Base-by-base conservation (phyloP, 2,888 invertebrate genomes). In the Napeogenes sylphis region DNA sequence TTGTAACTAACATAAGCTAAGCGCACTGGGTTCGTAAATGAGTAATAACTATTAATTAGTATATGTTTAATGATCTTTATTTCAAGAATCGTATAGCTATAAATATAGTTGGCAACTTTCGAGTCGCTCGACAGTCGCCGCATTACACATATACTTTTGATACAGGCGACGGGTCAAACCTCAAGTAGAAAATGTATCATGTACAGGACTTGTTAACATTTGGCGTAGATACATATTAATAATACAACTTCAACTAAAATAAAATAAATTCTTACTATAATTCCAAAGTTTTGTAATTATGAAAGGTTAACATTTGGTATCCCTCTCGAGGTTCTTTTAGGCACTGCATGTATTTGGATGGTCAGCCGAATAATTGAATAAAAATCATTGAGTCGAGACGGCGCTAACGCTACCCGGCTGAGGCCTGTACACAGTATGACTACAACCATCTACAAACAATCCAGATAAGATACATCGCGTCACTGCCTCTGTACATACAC, bases 151-250 rank as follows among this genome's bases (percentile, higher is more conserved):
- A 66, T 58, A 67, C 64, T 60, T 60, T 61, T 57, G 61, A 61
- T 56, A 56, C 55, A 51, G 51, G 30, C 58, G 60, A 64, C 63
- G 55, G 46, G 57, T 58, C 58, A 60, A 57, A 58, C 61, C 56
- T 47, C 51, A 10, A 38, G 30, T 8, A 47, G 58, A 58, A 58
- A 60, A 45, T 51, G 51, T 30, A 51, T 30, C 51, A 80, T 79
- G 80, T 84, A 84, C 81, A 84, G 75, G 72, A 75, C 32, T 78
- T 82, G 82, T 82, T 84, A 84, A 85, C 82, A 87, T 87, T 88
- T 87, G 85, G 84, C 86, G 84, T 83, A 82, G 79, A 81, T 77
- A 82, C 76, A 71, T 79, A 76, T 80, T 80, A 78, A 72, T 76
- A 80, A 79, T 80, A 84, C 79, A 81, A 74, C 73, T 80, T 71